Base-by-base conservation (phyloP, 1,140 invertebrate species). In the Leptestheria dahalacensis region DNA sequence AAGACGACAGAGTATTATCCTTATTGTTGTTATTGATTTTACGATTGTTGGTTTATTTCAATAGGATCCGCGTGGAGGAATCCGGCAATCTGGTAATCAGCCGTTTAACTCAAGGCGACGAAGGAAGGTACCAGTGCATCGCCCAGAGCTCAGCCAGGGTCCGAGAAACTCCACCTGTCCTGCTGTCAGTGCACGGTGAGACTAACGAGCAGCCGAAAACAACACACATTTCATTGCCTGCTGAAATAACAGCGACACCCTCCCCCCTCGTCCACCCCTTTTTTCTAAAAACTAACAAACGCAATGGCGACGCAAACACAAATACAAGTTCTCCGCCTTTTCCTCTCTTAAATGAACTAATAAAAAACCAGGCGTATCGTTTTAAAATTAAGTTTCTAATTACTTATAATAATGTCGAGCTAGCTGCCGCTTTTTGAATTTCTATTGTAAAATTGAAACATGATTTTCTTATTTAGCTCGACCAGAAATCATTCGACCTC, bases 141-240 rank as follows among this genome's bases (percentile, higher is more conserved):
- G 91, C 88, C 3, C 81, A 83, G 55, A 92, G 92, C 72, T 79
- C 88, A 65, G 89, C 86, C 2, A 90, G 87, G 15, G 78, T 79
- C 58, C 79, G 84, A 65, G 85, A 89, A 67, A 86, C 85, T 2
- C 69, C 74, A n/a, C 75, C 82, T 1, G 89, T 87, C 1, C 79
- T 78, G 50, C 73, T 94, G 20, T 84, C 82, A 52, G 87, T 93
- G 61, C 80, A 88, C 68, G 84, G 86, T 87, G 76, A 78, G 76
- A 41, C 33, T 9, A 41, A 41, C 6, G 33, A 15, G 33, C 33
- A 6, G 6, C 33, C 15, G 33, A 41, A 41, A 41, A n/a, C n/a
- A 41, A 41, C 33, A 41, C 6, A 41, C 15, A 41, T n/a, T n/a
- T n/a, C n/a, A n/a, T n/a, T n/a, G n/a, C n/a, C n/a, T n/a, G n/a